Base-by-base conservation (phyloP, 2,888 invertebrate species). In the Microplitis manilae region DNA sequence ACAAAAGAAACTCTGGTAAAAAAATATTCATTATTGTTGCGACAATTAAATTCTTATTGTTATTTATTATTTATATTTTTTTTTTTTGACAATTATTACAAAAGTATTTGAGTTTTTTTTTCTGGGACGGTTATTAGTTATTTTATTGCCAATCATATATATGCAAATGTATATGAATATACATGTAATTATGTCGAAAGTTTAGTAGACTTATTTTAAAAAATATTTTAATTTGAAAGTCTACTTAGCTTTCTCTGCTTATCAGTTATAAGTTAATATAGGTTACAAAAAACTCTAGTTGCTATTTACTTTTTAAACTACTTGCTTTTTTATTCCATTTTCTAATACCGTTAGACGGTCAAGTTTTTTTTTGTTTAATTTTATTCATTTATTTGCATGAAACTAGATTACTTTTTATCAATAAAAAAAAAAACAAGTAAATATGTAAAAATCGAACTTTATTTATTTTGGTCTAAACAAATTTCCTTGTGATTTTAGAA, bases 1-100 rank as follows among this genome's bases (percentile, higher is more conserved):
- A 86, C 89, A 67, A 89, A 87, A 79, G 89, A 87, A 78, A 87
- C 86, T n/a, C 88, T 88, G 86, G 90, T 90, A 83, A 86, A 30
- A 5, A 2, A 62, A 62, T 17, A 15, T 17, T 17, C 13, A 62
- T 30, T 30, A 62, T 17, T 62, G 1, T 62, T 8, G 15, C 6
- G 7, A 30, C 1, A 65, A 30, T 30, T 65, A 0, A 65, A 9
- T 65, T 65, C 13, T 65, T 30, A 30, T 65, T 50, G 41, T 9
- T 50, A 50, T 50, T 50, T 50, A 50, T 4, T 50, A 13, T 50
- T 50, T 50, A 50, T 5, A 13, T 50, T 13, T 50, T 50, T n/a
- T n/a, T 8, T 50, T 50, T 13, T 20, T 20, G 1, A 50, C 13
- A 9, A 50, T 50, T 13, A 13, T 50, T 9, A 9, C 8, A 9